These are phyloP conservation scores for Momotus momota DNA, from an alignment of 2,797 vertebrate genomes.

Conservation along the genomic window DNA sequence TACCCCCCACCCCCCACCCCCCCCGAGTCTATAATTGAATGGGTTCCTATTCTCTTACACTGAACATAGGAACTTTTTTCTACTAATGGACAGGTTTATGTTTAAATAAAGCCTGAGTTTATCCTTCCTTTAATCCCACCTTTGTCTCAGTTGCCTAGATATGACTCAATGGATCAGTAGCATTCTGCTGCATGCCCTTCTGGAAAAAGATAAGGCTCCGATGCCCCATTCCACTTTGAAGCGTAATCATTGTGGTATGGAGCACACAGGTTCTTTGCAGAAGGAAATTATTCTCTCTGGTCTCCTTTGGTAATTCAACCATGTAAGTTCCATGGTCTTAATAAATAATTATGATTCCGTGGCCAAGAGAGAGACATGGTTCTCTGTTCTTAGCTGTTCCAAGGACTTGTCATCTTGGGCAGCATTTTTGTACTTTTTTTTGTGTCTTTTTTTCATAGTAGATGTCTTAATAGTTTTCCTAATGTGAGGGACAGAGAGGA, in stretches of 20 bases:
- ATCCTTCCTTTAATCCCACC: not conserved
- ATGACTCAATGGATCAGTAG: not conserved
- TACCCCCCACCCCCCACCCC: not conserved
- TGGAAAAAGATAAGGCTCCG: not conserved
- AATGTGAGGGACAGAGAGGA: not conserved
- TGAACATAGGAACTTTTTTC: not conserved
- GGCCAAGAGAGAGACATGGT: not conserved
- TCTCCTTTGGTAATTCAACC: not conserved
- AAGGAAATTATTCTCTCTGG: constrained; percentile 10
- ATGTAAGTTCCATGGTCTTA: not conserved
- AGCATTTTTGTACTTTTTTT: not conserved
- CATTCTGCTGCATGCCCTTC: not conserved
- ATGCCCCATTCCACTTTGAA: not conserved
- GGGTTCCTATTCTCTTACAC: not conserved
- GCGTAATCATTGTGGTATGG: not conserved
- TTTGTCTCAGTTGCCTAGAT: not conserved
- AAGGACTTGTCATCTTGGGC: not conserved
- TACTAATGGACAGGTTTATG: not conserved
- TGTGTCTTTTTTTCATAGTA: not conserved
- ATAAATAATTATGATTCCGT: not conserved
- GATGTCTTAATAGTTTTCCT: not conserved
- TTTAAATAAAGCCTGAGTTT: not conserved
- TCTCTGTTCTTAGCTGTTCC: not conserved
- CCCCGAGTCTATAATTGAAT: not conserved
- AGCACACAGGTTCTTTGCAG: not conserved